Evolutionary conservation across 1,140 invertebrate species (phyloP).

Genomic region (Cryptotermes secundus): DNA sequence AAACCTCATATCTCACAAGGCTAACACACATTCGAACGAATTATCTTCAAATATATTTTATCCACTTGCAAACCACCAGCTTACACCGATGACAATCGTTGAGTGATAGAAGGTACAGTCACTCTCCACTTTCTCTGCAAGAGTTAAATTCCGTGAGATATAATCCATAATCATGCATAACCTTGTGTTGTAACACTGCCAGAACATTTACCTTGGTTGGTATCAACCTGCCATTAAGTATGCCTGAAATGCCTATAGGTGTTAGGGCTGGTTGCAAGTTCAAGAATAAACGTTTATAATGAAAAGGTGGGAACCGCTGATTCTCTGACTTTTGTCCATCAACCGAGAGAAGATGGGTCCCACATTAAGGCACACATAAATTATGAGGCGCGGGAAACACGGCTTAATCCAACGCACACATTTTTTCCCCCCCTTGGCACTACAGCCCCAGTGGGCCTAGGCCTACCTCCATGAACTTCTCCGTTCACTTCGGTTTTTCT

Average conservation of each 20-base stretch:
- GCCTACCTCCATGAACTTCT: too few species aligned
- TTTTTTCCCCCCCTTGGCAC: too few species aligned
- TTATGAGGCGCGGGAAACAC: neutral
- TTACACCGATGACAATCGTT: neutral
- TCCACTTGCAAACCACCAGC: neutral
- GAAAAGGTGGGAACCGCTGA: neutral
- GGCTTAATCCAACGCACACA: too few species aligned
- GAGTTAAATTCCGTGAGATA: neutral
- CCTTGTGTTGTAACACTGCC: neutral
- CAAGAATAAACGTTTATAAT: neutral
- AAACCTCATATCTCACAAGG: too few species aligned
- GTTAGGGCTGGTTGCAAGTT: neutral
- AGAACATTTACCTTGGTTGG: neutral
- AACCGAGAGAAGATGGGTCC: neutral
- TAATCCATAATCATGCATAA: neutral
- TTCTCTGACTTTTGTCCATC: neutral
- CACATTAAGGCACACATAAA: neutral
- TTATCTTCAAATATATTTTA: too few species aligned
- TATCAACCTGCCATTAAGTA: neutral
- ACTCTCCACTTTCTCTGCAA: neutral
- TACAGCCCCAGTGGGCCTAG: too few species aligned
- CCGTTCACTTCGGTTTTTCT: too few species aligned
- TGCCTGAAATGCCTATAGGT: neutral
- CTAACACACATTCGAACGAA: too few species aligned
- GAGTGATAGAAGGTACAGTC: neutral